Evolutionary conservation across 2,113 vertebrate species (phyloP).

Genomic region (Lontra canadensis): DNA sequence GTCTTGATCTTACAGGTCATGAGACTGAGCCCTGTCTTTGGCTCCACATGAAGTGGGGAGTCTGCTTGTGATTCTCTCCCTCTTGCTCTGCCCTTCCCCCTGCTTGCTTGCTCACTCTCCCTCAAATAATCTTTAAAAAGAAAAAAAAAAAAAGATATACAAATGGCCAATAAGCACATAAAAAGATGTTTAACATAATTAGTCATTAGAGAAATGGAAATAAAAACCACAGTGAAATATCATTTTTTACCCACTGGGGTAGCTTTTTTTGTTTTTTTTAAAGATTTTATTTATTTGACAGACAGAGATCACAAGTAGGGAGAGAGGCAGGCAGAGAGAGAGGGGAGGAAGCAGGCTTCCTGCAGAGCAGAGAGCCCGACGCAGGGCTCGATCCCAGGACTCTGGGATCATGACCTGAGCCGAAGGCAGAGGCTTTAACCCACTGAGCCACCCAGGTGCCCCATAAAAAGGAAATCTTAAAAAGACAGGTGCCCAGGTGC

Average conservation of each 20-base stretch:
- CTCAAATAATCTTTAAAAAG: neutral
- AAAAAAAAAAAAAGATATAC: neutral
- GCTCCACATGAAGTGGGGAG: neutral
- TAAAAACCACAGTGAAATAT: neutral
- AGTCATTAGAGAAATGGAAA: constrained; percentile 1
- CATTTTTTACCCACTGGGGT: neutral
- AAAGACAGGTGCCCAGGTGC: neutral
- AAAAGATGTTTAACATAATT: neutral
- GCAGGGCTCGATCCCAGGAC: no score
- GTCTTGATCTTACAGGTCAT: neutral
- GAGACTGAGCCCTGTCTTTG: neutral
- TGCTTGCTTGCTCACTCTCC: neutral
- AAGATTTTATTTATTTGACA: no score
- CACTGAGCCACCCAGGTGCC: no score
- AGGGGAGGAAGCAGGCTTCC: no score
- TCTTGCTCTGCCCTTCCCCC: neutral
- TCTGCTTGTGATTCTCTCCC: neutral
- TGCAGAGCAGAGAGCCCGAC: no score
- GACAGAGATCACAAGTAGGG: no score
- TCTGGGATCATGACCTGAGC: no score
- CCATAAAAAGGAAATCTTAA: neutral
- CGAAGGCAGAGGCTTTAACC: no score
- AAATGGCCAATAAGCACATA: neutral
- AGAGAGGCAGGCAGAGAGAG: no score
- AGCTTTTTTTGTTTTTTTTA: neutral